Conservation (phyloP, 2,888 invertebrate genomes). For the Abrostola triplasia region DNA sequence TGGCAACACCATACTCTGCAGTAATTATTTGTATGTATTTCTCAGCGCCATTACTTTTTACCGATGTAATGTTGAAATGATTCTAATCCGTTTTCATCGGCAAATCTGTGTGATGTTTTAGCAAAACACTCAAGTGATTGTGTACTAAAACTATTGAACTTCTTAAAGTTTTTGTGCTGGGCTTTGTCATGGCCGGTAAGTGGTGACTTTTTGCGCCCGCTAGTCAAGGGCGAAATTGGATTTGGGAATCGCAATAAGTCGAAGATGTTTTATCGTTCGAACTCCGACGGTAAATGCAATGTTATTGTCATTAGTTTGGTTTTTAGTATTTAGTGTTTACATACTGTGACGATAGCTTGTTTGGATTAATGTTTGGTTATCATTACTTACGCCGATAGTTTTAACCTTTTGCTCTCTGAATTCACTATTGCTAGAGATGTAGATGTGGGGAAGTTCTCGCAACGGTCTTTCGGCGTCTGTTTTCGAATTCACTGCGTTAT, state of each 20-base stretch:
- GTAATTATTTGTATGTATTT: constrained; percentile 86
- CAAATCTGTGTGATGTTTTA: constrained; percentile 88
- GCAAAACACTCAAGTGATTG: constrained; percentile 85
- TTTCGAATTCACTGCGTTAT: constrained; percentile 44
- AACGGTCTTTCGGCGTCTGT: constrained; percentile 66
- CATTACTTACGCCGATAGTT: constrained; percentile 79
- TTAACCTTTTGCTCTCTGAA: constrained; percentile 78
- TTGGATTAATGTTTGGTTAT: constrained; percentile 84
- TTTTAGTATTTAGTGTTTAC: constrained; percentile 84
- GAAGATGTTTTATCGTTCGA: constrained; percentile 89
- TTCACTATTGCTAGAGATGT: constrained; percentile 71
- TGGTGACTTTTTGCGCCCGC: constrained; percentile 89
- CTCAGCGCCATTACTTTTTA: constrained; percentile 88
- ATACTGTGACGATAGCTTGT: constrained; percentile 78
- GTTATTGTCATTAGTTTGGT: constrained; percentile 87
- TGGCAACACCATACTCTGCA: constrained; percentile 83
- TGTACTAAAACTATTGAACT: constrained; percentile 86
- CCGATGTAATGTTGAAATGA: constrained; percentile 88
- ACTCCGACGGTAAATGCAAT: constrained; percentile 89
- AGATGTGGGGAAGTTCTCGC: constrained; percentile 73
- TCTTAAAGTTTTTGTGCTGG: constrained; percentile 88
- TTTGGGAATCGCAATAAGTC: constrained; percentile 87
- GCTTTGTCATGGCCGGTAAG: constrained; percentile 95
- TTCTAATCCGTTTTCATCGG: constrained; percentile 89
- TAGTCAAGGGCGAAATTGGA: constrained; percentile 89